phyloP scores from a whole-genome alignment of 2,888 invertebrate genomes.

The Rhagonycha fulva region DNA sequence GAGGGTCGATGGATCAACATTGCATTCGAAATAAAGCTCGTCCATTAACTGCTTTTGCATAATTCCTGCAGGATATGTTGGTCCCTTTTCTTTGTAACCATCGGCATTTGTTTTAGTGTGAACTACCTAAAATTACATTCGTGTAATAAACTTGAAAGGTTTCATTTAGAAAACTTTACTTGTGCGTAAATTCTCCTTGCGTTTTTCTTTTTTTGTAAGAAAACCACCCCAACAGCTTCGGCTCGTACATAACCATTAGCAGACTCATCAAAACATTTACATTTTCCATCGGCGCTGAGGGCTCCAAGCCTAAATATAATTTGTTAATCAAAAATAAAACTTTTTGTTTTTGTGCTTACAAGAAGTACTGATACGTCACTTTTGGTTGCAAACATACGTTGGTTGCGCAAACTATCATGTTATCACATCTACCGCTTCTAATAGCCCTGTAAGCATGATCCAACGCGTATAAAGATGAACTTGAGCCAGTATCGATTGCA shows the following conservation, averaged over 20 bases:
- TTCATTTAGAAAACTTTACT: not conserved
- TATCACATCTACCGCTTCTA: conserved; percentile 80
- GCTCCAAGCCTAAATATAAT: conserved; percentile 64
- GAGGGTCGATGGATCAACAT: conserved; percentile 70
- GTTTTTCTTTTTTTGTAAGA: conserved; percentile 68
- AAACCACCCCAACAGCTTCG: conserved; percentile 73
- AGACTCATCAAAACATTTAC: conserved; percentile 87
- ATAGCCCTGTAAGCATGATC: conserved; percentile 83
- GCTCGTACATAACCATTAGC: conserved; percentile 85
- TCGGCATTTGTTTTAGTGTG: conserved; percentile 51
- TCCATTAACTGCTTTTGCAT: conserved; percentile 64
- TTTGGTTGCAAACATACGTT: conserved; percentile 87
- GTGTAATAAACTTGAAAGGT: not conserved
- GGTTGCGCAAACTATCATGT: conserved; percentile 87
- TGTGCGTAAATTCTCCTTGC: conserved; percentile 44
- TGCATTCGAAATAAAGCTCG: conserved; percentile 71
- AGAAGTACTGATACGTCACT: conserved; percentile 84
- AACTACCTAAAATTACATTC: conserved; percentile 29
- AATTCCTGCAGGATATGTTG: conserved; percentile 53
- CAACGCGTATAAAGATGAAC: conserved; percentile 87
- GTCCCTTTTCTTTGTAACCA: conserved; percentile 51
- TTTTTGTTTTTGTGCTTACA: conserved; percentile 53
- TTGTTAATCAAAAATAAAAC: not conserved
- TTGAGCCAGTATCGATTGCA: conserved; percentile 91
- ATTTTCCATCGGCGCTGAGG: conserved; percentile 81